phyloP scores from a whole-genome alignment of 2,113 vertebrate genomes.

The Bungarus multicinctus region DNA sequence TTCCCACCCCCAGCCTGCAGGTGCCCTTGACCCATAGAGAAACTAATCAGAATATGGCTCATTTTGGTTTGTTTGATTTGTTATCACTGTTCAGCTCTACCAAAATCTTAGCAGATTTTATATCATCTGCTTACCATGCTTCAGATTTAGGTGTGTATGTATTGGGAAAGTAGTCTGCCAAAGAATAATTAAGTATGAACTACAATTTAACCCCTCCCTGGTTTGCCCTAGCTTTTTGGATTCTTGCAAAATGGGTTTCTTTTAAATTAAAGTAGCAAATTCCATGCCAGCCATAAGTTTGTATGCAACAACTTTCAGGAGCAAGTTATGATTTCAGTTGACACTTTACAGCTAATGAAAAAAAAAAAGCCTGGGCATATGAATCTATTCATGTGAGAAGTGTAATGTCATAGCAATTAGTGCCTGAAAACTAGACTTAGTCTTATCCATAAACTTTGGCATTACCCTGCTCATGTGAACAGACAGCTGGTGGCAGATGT shows the following conservation, averaged over 20 bases:
- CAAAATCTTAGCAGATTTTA: neutral
- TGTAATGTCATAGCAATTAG: neutral
- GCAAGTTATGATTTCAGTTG: neutral
- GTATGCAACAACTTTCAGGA: neutral
- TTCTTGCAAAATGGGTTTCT: neutral
- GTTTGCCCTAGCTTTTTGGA: no score
- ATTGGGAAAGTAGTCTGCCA: neutral
- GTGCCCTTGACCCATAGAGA: no score
- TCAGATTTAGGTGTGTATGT: neutral
- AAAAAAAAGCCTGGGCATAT: neutral
- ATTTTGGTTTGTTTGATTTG: neutral
- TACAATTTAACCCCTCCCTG: neutral
- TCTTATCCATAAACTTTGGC: neutral
- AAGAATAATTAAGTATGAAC: neutral
- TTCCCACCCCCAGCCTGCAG: neutral
- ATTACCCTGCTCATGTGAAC: neutral
- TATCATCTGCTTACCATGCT: neutral
- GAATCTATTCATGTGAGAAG: neutral
- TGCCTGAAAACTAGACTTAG: neutral
- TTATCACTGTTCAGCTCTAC: neutral
- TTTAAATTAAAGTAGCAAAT: neutral
- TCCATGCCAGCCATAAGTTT: neutral
- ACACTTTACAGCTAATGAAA: neutral
- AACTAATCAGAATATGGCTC: neutral
- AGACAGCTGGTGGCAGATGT: neutral